Percentiles rank a stretch among this genome's conserved stretches.
These are phyloP conservation scores for Pagetopsis macropterus DNA, from an alignment of 2,797 vertebrate genomes.

Conservation along the genomic window DNA sequence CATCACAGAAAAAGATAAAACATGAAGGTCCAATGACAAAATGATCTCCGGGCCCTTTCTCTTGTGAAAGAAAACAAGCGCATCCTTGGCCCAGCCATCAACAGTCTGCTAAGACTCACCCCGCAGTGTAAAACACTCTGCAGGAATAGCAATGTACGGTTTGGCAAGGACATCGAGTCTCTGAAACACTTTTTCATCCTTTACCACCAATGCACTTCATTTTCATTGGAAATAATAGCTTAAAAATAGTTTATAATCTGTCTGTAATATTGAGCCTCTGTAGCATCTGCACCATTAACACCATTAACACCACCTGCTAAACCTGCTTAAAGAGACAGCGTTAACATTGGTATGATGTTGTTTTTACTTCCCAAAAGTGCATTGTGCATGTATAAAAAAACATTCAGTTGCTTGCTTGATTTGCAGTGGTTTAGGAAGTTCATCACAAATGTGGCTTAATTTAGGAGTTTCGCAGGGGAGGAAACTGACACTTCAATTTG, in stretches of 20 bases:
- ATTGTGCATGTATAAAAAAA: no score
- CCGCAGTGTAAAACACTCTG: constrained; percentile 40
- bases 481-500: constrained; percentile 30
- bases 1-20: not conserved
- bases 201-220: constrained; percentile 26
- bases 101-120: constrained; percentile 41
- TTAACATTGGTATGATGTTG: not conserved
- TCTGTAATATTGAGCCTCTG: constrained; percentile 13
- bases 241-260: not conserved
- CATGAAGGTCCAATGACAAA: constrained; percentile 2
- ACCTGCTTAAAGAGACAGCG: not conserved
- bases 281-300: not conserved
- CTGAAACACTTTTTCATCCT: constrained; percentile 32
- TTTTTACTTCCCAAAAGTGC: not conserved
- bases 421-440: not conserved
- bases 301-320: not conserved
- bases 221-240: constrained; percentile 18
- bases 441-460: not conserved
- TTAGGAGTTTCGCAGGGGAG: constrained; percentile 11
- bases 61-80: constrained; percentile 33
- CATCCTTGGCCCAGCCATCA: constrained; percentile 30
- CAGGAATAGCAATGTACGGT: constrained; percentile 34
- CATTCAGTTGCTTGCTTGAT: not conserved
- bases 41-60: not conserved
- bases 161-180: constrained; percentile 46